Base-by-base conservation (phyloP, 1,140 invertebrate genomes). In the Xylocopa sonorina region DNA sequence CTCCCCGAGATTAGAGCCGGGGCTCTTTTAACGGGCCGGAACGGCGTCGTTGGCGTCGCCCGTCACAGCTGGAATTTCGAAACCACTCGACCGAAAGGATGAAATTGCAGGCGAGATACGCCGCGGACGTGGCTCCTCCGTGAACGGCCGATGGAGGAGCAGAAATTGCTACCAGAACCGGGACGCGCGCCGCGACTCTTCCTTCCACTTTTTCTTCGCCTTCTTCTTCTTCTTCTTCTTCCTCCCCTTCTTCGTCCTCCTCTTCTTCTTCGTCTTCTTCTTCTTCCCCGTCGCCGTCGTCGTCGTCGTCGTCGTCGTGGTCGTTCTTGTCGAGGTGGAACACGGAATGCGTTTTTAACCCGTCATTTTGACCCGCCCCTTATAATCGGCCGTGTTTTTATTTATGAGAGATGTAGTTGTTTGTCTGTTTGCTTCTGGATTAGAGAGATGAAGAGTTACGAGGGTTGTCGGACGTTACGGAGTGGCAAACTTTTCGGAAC, bases 1-100 rank as follows among this genome's bases (percentile, higher is more conserved):
- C 53, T 81, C 78, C n/a, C 57, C 82, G 78, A 85, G 83, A 85
- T 85, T 85, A 85, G 82, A 81, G 50, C 73, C 78, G 3, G 41
- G 51, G 68, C 77, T n/a, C 73, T 77, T 66, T 81, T 84, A 80
- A 82, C 72, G 67, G 73, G 51, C n/a, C 81, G 66, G 66, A 75
- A 57, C 79, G 82, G 68, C 72, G 55, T 84, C 78, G 82, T 80
- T 83, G 83, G 72, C 62, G 78, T 85, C 83, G 68, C 55, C 72
- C 67, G 73, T 81, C 82, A 55, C 69, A 82, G 68, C 73, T 85
- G 84, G 82, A 85, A 85, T 84, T 85, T 82, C 69, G 68, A 85
- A 85, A 82, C 68, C 85, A 78, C 84, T 86, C 84, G 81, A 74
- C 75, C 66, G 76, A 86, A 84, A 87, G 84, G 81, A 86, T 78